phyloP scores from a whole-genome alignment of 2,888 invertebrate species.

The Choreutis nemorana region DNA sequence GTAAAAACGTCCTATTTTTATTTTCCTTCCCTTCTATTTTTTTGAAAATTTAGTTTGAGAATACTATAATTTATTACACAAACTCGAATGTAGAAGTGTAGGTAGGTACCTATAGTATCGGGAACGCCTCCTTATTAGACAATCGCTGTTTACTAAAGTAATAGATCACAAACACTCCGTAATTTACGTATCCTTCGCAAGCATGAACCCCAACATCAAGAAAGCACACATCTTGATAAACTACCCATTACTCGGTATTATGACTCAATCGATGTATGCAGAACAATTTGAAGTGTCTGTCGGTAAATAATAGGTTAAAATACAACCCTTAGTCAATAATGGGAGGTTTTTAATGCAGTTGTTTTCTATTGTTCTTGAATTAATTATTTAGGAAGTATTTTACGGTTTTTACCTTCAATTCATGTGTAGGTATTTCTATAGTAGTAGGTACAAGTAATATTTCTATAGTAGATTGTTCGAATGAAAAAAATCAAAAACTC shows the following conservation, averaged over 20 bases:
- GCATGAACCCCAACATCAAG: conserved; percentile 36
- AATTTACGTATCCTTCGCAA: conserved; percentile 38
- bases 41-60: background rate
- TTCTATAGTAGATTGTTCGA: no score
- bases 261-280: conserved; percentile 50
- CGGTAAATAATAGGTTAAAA: conserved; percentile 42
- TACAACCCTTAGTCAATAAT: conserved; percentile 19
- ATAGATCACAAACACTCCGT: conserved; percentile 47
- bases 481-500: no score
- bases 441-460: no score
- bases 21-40: background rate
- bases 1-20: no score
- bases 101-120: background rate
- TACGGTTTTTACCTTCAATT: no score
- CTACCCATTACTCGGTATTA: conserved; percentile 38
- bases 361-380: no score
- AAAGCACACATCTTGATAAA: conserved; percentile 43
- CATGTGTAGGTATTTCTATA: no score
- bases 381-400: no score
- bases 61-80: conserved; percentile 4
- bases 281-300: conserved; percentile 41
- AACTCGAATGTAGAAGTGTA: conserved; percentile 5
- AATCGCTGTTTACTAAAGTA: conserved; percentile 24
- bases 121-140: conserved; percentile 4
- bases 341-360: no score